Evolutionary conservation across 2,113 vertebrate genomes (phyloP).

Genomic region (Sander lucioperca): DNA sequence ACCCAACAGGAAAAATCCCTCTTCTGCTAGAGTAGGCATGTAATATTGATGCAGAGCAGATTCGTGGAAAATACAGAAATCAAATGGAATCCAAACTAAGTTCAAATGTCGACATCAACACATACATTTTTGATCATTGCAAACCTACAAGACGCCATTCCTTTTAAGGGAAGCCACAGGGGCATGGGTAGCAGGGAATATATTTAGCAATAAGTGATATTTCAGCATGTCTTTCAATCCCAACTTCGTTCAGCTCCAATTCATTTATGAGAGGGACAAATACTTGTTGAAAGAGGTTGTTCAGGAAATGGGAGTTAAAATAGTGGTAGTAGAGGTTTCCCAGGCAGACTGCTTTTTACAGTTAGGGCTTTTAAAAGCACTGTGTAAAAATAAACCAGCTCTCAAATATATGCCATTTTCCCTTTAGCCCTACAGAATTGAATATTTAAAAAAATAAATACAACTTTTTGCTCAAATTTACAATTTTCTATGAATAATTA

Average conservation of each 20-base stretch:
- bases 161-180: slow-evolving; percentile 66
- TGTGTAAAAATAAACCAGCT: slow-evolving; percentile 50
- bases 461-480: not conserved
- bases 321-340: slow-evolving; percentile 54
- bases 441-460: not conserved
- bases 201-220: slow-evolving; percentile 82
- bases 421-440: not conserved
- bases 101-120: slow-evolving; percentile 81
- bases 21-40: slow-evolving; percentile 70
- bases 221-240: slow-evolving; percentile 66
- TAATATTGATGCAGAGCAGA: slow-evolving; percentile 82
- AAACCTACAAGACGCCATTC: slow-evolving; percentile 63
- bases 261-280: slow-evolving; percentile 79
- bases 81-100: slow-evolving; percentile 78
- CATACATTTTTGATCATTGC: slow-evolving; percentile 81
- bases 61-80: slow-evolving; percentile 73
- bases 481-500: not conserved
- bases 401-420: slow-evolving; percentile 34
- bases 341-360: slow-evolving; percentile 57
- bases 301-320: slow-evolving; percentile 70
- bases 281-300: slow-evolving; percentile 71
- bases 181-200: slow-evolving; percentile 58
- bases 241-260: slow-evolving; percentile 68
- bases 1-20: slow-evolving; percentile 53
- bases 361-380: slow-evolving; percentile 52